Evolutionary conservation across 2,797 vertebrate species (phyloP), one percentile per base, ranked within the genome.

Genomic region (Smutsia gigantea): DNA sequence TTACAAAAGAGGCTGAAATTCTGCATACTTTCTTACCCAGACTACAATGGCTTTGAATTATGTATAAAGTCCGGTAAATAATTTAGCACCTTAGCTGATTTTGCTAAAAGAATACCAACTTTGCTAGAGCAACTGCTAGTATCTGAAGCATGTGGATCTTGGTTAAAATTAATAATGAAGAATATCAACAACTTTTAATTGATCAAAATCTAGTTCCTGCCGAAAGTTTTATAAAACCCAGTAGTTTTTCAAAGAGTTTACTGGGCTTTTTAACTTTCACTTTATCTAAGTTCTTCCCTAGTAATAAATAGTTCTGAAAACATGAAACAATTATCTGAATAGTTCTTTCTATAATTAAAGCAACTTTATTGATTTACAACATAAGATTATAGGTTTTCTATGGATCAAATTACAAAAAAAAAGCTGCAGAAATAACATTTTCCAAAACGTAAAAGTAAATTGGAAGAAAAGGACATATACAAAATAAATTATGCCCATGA

Each of bases 31-130:
- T 55, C 12, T 59, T 49, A 79, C 7, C 21, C 12, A 66, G 68
- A 82, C 64, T 46, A 81, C 23, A 91, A 46, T 25, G 4, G 9
- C 11, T 93, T 59, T 81, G 82, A 68, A 87, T 63, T 81, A 87
- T 37, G 19, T 69, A 11, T 87, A 90, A 81, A 42, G 19, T 66
- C 39, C 57, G n/a, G 46, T 68, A 75, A 91, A 69, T 82, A 75
- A 93, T 75, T 90, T 51, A 75, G 23, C 23, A 59, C 91, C 46
- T 27, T 84, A 66, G 23, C 34, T 66, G 18, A 85, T 85, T 90
- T 90, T 78, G 63, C 84, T 90, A 68, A 61, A 90, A 85, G 8
- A 85, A 90, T 23, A 13, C n/a, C 78, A 85, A 81, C 82, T 85
- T 85, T 91, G 55, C n/a, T 81, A 64, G 13, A 78, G 25, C 29